phyloP scores from a whole-genome alignment of 2,113 vertebrate species.

The Numida meleagris region DNA sequence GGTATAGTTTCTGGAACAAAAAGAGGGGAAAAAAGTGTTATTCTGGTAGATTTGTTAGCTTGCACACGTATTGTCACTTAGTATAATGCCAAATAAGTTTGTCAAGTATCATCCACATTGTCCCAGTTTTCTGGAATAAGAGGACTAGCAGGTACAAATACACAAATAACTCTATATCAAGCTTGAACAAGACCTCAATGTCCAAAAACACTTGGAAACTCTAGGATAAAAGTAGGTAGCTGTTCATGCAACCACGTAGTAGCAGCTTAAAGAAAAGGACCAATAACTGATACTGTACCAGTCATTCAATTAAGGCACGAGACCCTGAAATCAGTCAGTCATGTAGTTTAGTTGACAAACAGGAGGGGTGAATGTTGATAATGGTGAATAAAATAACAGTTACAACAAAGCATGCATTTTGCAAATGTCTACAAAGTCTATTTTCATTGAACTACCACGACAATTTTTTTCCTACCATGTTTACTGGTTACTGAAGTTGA shows the following conservation, averaged over 20 bases:
- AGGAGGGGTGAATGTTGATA: too few species aligned
- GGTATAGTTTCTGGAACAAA: conserved; percentile 81
- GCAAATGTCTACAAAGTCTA: not conserved
- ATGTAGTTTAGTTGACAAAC: not conserved
- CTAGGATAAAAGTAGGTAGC: not conserved
- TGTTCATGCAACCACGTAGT: not conserved
- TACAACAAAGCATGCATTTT: not conserved
- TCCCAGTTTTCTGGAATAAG: not conserved
- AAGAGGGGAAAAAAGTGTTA: not conserved
- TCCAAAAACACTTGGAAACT: not conserved
- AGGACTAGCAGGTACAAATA: not conserved
- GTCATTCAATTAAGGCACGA: not conserved
- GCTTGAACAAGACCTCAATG: not conserved
- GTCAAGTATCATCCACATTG: not conserved
- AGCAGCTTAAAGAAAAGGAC: not conserved
- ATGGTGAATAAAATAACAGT: not conserved
- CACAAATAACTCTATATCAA: accelerated
- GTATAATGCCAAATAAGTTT: not conserved
- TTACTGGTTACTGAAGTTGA: not conserved
- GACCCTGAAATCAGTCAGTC: not conserved
- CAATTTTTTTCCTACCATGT: not conserved
- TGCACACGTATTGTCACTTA: not conserved
- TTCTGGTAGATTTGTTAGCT: not conserved
- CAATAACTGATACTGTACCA: not conserved
- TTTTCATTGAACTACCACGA: not conserved